Evolutionary conservation across 2,113 vertebrate species (phyloP).

Genomic region (Corythaixoides concolor): DNA sequence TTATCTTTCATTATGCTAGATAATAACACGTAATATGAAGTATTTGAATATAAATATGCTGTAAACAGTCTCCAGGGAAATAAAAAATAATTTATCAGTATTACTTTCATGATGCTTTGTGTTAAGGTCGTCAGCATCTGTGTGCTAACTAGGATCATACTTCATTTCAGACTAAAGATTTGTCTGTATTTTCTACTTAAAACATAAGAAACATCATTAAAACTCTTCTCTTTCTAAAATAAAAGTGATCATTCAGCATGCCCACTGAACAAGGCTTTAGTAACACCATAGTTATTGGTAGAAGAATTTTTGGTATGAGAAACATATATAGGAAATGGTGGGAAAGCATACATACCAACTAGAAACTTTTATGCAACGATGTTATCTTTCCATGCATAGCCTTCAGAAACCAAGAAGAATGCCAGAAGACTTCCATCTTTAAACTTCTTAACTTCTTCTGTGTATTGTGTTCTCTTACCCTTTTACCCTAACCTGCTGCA

Average conservation of each 20-base stretch:
- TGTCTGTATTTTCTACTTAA: not conserved
- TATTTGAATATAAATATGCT: not conserved
- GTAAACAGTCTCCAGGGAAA: not conserved
- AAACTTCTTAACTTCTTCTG: not conserved
- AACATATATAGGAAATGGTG: not conserved
- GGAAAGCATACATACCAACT: not conserved
- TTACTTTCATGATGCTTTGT: not conserved
- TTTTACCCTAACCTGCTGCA: not conserved
- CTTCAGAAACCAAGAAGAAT: not conserved
- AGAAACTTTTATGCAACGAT: accelerated
- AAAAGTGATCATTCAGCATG: not conserved
- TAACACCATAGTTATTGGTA: not conserved
- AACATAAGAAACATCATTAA: not conserved
- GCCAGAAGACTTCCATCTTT: not conserved
- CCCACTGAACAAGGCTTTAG: not conserved
- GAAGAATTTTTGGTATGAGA: not conserved
- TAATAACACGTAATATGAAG: not conserved
- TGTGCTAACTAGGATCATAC: not conserved
- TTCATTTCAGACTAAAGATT: not conserved
- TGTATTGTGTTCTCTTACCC: not conserved
- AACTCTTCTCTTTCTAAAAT: not conserved
- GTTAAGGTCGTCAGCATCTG: not conserved
- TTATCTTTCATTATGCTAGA: not conserved
- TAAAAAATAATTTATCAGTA: not conserved
- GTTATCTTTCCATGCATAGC: not conserved